phyloP scores from a whole-genome alignment of 2,113 vertebrate species.

The Climacteris rufus region DNA sequence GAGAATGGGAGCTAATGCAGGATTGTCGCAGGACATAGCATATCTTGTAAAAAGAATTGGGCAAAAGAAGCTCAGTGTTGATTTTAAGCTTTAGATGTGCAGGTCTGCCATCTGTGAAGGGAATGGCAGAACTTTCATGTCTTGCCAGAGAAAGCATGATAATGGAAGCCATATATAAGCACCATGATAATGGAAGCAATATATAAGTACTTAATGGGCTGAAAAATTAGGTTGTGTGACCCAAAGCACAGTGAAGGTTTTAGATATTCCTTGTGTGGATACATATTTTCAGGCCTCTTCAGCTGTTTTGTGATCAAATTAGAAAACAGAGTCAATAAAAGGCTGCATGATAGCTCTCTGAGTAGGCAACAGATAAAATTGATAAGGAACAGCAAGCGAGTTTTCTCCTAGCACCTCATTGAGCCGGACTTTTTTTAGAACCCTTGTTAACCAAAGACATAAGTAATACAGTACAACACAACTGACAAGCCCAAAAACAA shows the following conservation, averaged over 20 bases:
- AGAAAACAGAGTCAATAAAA: not conserved
- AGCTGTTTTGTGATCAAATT: not conserved
- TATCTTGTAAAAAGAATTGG: not conserved
- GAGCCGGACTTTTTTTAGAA: not conserved
- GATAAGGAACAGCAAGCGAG: not conserved
- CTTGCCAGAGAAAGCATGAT: not conserved
- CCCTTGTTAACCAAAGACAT: not conserved
- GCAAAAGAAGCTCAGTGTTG: not conserved
- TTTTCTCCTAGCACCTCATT: not conserved
- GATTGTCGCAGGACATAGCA: not conserved
- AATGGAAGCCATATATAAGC: not conserved
- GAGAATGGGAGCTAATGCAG: not conserved
- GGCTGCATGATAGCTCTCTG: not conserved
- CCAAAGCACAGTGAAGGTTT: not conserved
- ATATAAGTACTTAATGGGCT: not conserved
- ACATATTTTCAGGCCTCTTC: not conserved
- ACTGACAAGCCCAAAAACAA: not conserved
- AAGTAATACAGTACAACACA: not conserved
- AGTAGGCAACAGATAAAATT: not conserved
- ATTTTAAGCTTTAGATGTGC: not conserved
- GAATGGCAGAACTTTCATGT: not conserved
- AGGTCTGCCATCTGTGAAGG: not conserved
- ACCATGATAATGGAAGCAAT: not conserved
- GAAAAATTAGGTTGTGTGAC: not conserved
- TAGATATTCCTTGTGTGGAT: not conserved